These are phyloP conservation scores for Hemicordylus capensis DNA, from an alignment of 2,113 vertebrate species.

Conservation along the genomic window DNA sequence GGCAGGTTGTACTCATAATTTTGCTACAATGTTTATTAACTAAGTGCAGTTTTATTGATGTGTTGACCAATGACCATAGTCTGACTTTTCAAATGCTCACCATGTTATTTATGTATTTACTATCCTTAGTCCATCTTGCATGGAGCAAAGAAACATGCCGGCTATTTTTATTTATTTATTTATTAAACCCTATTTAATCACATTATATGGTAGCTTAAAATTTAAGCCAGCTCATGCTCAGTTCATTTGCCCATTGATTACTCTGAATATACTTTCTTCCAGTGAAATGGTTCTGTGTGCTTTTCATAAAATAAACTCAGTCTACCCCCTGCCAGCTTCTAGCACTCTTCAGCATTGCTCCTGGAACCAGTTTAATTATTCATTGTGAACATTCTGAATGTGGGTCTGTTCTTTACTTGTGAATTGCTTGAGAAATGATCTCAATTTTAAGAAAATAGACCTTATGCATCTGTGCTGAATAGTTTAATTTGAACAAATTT, in stretches of 20 bases:
- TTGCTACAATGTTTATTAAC: not conserved
- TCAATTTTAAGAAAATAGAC: conserved; percentile 43
- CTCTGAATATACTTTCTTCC: not conserved
- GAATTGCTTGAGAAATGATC: conserved; percentile 40
- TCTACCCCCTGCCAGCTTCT: not conserved
- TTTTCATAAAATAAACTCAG: conserved; percentile 14
- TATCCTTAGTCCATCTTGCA: not conserved
- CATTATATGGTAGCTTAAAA: not conserved
- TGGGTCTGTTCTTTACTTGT: conserved; percentile 3
- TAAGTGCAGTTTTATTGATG: not conserved
- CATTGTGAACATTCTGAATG: conserved; percentile 38
- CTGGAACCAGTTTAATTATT: conserved; percentile 37
- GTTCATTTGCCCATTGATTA: not conserved
- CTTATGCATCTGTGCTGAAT: conserved; percentile 45
- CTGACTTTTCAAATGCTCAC: not conserved
- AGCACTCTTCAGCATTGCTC: not conserved
- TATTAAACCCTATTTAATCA: too few relatives aligned
- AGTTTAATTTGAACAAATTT: conserved; percentile 56
- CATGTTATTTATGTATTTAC: too few relatives aligned
- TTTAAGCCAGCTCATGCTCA: not conserved
- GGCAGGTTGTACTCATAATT: not conserved
- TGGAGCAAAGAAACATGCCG: not conserved
- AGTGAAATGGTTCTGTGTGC: not conserved
- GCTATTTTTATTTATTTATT: too few relatives aligned
- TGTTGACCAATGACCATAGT: not conserved